These are phyloP conservation scores for Epinotia nisella DNA, from an alignment of 2,888 invertebrate species.

Conservation along the genomic window DNA sequence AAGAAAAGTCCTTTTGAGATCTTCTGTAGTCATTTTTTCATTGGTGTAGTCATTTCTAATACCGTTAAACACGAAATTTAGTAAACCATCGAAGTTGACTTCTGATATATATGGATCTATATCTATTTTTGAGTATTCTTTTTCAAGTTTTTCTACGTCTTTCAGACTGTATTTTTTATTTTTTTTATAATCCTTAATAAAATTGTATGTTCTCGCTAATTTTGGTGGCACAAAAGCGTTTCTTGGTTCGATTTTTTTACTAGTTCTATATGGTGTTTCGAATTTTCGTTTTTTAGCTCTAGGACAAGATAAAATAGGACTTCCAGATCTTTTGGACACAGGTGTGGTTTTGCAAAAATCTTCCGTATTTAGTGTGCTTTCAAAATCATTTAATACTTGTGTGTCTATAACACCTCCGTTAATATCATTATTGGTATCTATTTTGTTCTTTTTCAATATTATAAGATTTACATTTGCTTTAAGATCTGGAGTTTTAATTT, in stretches of 20 bases:
- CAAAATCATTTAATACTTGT: constrained; percentile 71
- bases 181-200: constrained; percentile 67
- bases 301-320: constrained; percentile 75
- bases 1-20: constrained; percentile 65
- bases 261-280: constrained; percentile 62
- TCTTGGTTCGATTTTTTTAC: constrained; percentile 42
- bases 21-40: constrained; percentile 52
- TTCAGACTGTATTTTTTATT: constrained; percentile 58
- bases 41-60: constrained; percentile 63
- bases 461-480: constrained; percentile 27
- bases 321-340: constrained; percentile 66
- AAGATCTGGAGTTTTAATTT: neutral
- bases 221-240: constrained; percentile 35
- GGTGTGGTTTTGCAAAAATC: constrained; percentile 61
- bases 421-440: constrained; percentile 23
- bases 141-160: constrained; percentile 56
- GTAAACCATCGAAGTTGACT: constrained; percentile 60
- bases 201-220: constrained; percentile 46
- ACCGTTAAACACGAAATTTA: constrained; percentile 59
- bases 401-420: constrained; percentile 58
- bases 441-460: constrained; percentile 3
- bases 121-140: constrained; percentile 35
- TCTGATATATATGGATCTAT: constrained; percentile 55
- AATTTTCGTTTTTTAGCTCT: constrained; percentile 70
- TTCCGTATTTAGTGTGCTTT: constrained; percentile 68